phyloP scores from a whole-genome alignment of 2,797 vertebrate genomes.

The Enteromius trimaculatus region DNA sequence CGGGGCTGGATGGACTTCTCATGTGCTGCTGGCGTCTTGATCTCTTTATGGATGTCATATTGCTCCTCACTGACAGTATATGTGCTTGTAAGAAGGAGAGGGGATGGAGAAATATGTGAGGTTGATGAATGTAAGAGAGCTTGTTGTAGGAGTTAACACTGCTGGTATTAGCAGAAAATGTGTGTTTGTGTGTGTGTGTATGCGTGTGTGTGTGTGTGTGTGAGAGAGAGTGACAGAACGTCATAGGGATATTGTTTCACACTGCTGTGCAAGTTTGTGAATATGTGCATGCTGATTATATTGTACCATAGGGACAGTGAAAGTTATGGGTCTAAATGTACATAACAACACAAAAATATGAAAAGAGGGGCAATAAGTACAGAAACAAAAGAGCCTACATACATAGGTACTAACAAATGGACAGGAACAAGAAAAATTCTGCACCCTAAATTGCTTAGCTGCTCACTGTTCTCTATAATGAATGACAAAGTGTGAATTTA shows the following conservation, averaged over 20 bases:
- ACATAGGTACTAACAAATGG: neutral
- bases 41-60: constrained; percentile 36
- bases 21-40: constrained; percentile 17
- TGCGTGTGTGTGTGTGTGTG: neutral
- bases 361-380: neutral
- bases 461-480: neutral
- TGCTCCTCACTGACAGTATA: constrained; percentile 3
- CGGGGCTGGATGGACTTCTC: constrained; percentile 26
- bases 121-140: constrained; percentile 20
- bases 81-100: constrained; percentile 23
- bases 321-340: neutral
- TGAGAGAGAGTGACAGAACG: neutral
- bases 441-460: neutral
- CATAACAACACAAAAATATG: neutral
- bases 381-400: neutral
- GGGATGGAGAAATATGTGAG: constrained; percentile 8
- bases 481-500: neutral
- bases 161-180: constrained; percentile 22
- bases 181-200: neutral
- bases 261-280: neutral
- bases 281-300: neutral
- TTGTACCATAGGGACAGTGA: neutral
- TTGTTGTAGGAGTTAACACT: constrained; percentile 31
- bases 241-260: neutral
- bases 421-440: neutral